Percentiles rank a stretch among this genome's conserved stretches.
These are phyloP conservation scores for Campoletis raptor DNA, from an alignment of 2,888 invertebrate species.

Conservation along the genomic window DNA sequence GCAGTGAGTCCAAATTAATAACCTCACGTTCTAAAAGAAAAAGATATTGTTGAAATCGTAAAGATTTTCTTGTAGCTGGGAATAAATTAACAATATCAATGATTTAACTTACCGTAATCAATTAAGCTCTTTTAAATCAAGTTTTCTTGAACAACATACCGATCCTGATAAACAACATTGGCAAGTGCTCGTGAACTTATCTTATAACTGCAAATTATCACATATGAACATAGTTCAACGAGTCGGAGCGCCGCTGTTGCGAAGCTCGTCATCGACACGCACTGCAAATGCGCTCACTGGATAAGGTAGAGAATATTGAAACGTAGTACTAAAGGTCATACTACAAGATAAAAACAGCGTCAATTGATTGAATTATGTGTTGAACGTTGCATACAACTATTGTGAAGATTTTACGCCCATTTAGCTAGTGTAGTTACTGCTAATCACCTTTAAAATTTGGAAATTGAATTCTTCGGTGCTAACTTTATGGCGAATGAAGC, in stretches of 20 bases:
- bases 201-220: background rate
- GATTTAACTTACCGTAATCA: slow-evolving; percentile 40
- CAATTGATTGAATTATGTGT: no score
- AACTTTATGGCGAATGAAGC: no score
- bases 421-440: no score
- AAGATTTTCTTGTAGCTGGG: background rate
- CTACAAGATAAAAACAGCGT: no score
- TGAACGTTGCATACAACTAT: no score
- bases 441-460: no score
- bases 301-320: background rate
- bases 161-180: slow-evolving; percentile 55
- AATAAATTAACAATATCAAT: background rate
- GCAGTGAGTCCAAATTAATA: slow-evolving; percentile 4
- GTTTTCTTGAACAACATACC: slow-evolving; percentile 44
- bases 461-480: no score
- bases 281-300: background rate
- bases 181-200: slow-evolving; percentile 35
- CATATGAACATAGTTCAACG: background rate
- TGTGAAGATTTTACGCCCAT: no score
- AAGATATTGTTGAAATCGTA: background rate
- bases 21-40: slow-evolving; percentile 28
- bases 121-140: slow-evolving; percentile 10
- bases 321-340: no score
- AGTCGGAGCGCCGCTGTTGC: background rate
- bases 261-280: background rate